Conservation (phyloP, 2,113 vertebrate species). For the Proteles cristata region DNA sequence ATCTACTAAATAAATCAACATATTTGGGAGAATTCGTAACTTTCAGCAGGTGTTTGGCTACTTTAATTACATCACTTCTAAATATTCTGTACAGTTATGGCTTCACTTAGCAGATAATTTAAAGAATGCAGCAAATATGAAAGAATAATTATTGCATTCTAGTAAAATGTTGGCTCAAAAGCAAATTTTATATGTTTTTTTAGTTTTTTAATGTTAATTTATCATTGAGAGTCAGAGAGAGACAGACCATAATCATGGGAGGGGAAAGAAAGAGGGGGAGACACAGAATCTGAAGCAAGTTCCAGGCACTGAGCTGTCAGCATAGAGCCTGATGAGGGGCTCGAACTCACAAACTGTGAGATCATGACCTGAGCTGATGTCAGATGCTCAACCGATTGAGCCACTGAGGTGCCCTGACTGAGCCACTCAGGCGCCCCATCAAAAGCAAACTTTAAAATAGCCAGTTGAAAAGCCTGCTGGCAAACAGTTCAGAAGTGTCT, state of each 20-base stretch:
- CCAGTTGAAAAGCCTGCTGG: background rate
- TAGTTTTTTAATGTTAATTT: too few relatives aligned
- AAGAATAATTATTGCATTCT: background rate
- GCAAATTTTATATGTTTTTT: background rate
- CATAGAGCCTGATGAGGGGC: too few relatives aligned
- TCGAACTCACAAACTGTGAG: too few relatives aligned
- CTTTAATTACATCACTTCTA: background rate
- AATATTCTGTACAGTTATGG: background rate
- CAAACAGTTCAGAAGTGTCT: background rate
- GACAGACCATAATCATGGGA: too few relatives aligned
- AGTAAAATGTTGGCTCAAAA: constrained; percentile 38
- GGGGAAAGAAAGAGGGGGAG: too few relatives aligned
- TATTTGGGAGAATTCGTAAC: background rate
- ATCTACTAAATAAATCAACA: constrained; percentile 47
- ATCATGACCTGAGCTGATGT: too few relatives aligned
- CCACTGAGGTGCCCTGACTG: too few relatives aligned
- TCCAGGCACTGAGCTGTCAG: too few relatives aligned
- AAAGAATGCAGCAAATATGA: background rate
- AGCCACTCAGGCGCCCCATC: background rate
- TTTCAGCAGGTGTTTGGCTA: background rate
- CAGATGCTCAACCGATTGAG: too few relatives aligned
- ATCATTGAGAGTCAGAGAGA: too few relatives aligned
- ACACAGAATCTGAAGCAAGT: too few relatives aligned
- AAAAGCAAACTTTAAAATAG: constrained; percentile 33
- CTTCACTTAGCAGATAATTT: constrained; percentile 30